Evolutionary conservation across 2,113 vertebrate genomes (phyloP).

Genomic region (Excalfactoria chinensis): DNA sequence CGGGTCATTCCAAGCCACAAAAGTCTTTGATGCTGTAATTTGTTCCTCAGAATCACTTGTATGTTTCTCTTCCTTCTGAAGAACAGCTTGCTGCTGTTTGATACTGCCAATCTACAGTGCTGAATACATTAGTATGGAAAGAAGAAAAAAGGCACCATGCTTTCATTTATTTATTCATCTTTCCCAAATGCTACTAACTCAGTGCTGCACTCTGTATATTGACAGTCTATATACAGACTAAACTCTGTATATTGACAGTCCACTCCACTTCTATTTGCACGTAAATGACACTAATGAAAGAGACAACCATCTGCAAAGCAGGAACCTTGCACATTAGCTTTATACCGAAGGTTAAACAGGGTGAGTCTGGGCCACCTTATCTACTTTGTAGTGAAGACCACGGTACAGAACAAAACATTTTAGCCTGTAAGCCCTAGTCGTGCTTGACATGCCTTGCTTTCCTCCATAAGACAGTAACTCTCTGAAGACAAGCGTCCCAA

Average conservation of each 20-base stretch:
- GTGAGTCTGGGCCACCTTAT: rapidly evolving
- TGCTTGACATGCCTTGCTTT: background rate
- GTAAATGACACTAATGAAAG: background rate
- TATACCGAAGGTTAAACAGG: rapidly evolving
- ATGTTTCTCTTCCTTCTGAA: background rate
- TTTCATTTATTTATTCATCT: background rate
- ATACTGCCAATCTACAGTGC: background rate
- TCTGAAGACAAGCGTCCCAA: background rate
- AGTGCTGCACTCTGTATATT: background rate
- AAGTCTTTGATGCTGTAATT: background rate
- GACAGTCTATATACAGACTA: too few relatives aligned
- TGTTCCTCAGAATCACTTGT: background rate
- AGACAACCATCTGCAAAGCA: background rate
- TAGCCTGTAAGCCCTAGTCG: background rate
- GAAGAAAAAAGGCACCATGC: rapidly evolving
- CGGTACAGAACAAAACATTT: background rate
- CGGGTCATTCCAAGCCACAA: background rate
- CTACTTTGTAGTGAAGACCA: background rate
- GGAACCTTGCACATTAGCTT: background rate
- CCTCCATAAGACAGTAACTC: rapidly evolving
- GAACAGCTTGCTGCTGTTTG: background rate
- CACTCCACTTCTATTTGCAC: background rate
- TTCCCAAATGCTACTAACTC: background rate
- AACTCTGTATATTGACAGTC: background rate
- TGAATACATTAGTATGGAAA: background rate